These are phyloP conservation scores for Erpobdella octoculata DNA, from an alignment of 2,888 invertebrate genomes.

Conservation along the genomic window DNA sequence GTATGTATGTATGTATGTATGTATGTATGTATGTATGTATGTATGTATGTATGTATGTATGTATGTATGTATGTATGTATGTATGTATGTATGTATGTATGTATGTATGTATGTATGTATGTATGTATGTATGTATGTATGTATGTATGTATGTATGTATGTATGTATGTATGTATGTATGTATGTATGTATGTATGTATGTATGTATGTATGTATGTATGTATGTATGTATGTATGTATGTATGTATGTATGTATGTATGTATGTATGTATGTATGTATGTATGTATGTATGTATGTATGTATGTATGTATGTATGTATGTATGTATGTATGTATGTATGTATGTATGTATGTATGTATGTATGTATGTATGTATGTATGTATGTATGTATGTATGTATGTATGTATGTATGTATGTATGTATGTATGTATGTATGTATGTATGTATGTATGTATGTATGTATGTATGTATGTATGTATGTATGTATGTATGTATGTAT, in stretches of 20 bases:
- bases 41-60: constrained; percentile 1
- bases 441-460: too few relatives aligned
- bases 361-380: too few relatives aligned
- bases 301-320: constrained; percentile 1
- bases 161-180: neutral
- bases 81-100: constrained; percentile 1
- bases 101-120: constrained; percentile 1
- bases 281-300: constrained; percentile 1
- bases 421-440: too few relatives aligned
- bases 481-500: too few relatives aligned
- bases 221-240: neutral
- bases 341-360: too few relatives aligned
- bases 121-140: constrained; percentile 1
- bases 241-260: constrained; percentile 1
- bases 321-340: constrained; percentile 1
- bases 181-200: neutral
- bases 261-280: constrained; percentile 1
- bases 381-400: too few relatives aligned
- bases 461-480: too few relatives aligned
- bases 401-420: too few relatives aligned
- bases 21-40: constrained; percentile 1
- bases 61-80: neutral
- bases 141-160: constrained; percentile 1
- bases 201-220: neutral
- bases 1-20: constrained; percentile 1